phyloP scores from a whole-genome alignment of 2,113 vertebrate species.

The Sylvilagus bachmani region DNA sequence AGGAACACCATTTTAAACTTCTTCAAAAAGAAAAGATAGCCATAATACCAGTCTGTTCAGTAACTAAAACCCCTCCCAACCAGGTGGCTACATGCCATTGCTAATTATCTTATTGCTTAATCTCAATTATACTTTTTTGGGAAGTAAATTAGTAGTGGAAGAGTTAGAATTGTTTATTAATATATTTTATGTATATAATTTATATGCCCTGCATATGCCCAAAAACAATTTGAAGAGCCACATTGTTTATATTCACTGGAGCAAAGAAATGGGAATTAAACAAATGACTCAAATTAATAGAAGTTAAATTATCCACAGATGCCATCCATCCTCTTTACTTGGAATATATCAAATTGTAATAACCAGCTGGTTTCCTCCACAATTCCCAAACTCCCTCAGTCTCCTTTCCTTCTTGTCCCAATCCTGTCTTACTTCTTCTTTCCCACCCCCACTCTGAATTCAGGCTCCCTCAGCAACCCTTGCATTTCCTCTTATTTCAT shows the following conservation, averaged over 20 bases:
- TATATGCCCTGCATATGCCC: slow-evolving; percentile 1
- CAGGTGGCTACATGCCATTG: slow-evolving; percentile 59
- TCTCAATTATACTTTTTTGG: slow-evolving; percentile 40
- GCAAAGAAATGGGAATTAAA: slow-evolving; percentile 60
- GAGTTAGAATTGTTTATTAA: slow-evolving; percentile 61
- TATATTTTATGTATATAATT: slow-evolving; percentile 33
- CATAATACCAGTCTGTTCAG: slow-evolving; percentile 46
- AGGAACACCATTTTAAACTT: slow-evolving; percentile 36
- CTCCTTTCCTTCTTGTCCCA: background rate
- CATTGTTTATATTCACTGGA: slow-evolving; percentile 59
- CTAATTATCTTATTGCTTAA: slow-evolving; percentile 58
- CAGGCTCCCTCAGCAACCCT: background rate
- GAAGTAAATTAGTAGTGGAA: slow-evolving; percentile 56
- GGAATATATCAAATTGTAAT: slow-evolving; percentile 57
- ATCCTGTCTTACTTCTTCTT: background rate
- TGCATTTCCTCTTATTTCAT: background rate
- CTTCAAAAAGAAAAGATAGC: slow-evolving; percentile 46
- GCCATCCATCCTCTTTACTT: slow-evolving; percentile 28
- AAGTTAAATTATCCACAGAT: slow-evolving; percentile 61
- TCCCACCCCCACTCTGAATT: background rate
- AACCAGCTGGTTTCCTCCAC: slow-evolving; percentile 1
- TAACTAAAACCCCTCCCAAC: background rate
- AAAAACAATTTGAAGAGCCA: slow-evolving; percentile 19
- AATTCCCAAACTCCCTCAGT: background rate
- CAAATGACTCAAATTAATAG: slow-evolving; percentile 61